Percentiles rank a stretch among this genome's conserved stretches.
Conservation (phyloP, 2,113 vertebrate genomes). For the Aegotheles bennettii region DNA sequence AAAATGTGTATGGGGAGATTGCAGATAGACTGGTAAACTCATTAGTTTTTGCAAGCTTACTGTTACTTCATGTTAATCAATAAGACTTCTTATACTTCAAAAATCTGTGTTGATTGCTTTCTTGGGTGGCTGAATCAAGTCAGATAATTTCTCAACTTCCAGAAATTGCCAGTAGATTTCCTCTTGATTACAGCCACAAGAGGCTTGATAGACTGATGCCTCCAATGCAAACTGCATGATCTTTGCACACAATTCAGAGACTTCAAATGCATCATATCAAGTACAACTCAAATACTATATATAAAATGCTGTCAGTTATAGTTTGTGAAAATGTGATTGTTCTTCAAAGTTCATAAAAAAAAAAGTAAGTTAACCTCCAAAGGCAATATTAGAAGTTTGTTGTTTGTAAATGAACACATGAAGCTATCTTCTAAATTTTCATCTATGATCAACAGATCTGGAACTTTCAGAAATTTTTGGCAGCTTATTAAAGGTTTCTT, state of each 20-base stretch:
- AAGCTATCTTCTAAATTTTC: neutral
- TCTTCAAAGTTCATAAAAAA: neutral
- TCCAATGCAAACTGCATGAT: constrained; percentile 58
- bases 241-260: neutral
- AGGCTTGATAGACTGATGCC: neutral
- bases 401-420: neutral
- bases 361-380: neutral
- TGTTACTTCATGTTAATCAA: neutral
- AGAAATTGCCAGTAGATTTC: neutral
- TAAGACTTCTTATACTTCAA: neutral
- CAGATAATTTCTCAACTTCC: neutral
- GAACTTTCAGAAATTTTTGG: neutral
- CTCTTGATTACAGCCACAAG: neutral
- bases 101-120: neutral
- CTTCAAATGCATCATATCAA: neutral
- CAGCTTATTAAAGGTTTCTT: neutral
- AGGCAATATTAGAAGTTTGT: neutral
- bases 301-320: neutral
- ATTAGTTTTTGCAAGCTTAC: neutral
- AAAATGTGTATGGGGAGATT: neutral
- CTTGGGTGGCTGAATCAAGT: neutral
- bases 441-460: neutral
- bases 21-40: neutral
- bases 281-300: neutral
- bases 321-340: neutral